Evolutionary conservation across 2,888 invertebrate species (phyloP), one percentile per base, ranked within the genome.

Genomic region (Pasiphila rectangulata): DNA sequence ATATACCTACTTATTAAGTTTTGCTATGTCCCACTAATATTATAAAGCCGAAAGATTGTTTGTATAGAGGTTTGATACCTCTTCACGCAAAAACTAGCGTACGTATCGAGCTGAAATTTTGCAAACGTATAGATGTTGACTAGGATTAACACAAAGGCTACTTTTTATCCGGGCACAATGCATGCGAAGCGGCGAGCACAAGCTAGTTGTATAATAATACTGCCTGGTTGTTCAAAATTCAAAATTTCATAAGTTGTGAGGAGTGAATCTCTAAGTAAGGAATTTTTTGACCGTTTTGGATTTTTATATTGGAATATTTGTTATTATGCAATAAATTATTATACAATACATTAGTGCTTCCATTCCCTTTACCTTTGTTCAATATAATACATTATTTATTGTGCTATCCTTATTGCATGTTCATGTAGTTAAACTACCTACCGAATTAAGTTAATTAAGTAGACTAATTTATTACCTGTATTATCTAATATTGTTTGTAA

Each of bases 221-320:
- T 36, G 38, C 39, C 25, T 52, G 12, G 16, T 40, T 35, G 25
- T 24, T 40, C 51, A 44, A 38, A 52, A 44, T 51, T 54, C 37
- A n/a, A 48, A 51, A 52, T 44, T 45, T 39, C n/a, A n/a, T 1
- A 13, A 21, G 21, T 50, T 46, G 27, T 43, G 42, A 47, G 32
- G 34, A 53, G 46, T 27, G 41, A 58, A 54, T 54, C 47, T 56
- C 49, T 19, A 16, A 29, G 47, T 47, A 51, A 16, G 35, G 35
- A 23, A 42, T 43, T 38, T 49, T 39, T 20, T 44, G 16, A 45
- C 37, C 19, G 29, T 53, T 53, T 48, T 51, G 21, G 24, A 45
- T 20, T 39, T 46, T 53, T 47, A 32, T 38, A 54, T 51, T 48
- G 44, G 48, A 44, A 45, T 34, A 34, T 32, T 52, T 40, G 25